Percentiles rank a stretch among this genome's conserved stretches.
These are phyloP conservation scores for Centrocercus urophasianus DNA, from an alignment of 2,113 vertebrate species.

Conservation along the genomic window DNA sequence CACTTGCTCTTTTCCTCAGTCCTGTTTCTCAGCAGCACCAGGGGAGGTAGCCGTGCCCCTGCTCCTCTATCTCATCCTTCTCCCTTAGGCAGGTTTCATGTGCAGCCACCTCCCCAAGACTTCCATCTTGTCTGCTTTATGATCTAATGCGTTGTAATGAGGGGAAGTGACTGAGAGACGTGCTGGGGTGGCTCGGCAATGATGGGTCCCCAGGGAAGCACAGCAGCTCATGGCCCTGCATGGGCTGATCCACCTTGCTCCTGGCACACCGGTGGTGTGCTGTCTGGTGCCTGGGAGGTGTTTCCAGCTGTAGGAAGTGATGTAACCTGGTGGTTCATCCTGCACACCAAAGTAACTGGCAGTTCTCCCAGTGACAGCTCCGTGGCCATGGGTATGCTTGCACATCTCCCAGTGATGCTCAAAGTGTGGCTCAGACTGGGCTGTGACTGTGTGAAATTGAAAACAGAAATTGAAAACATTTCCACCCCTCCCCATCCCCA, in stretches of 20 bases:
- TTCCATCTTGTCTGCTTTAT: slow-evolving; percentile 31
- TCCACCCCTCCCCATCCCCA: too few relatives aligned
- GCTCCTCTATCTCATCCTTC: fast-evolving
- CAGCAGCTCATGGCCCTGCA: neutral
- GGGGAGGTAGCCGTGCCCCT: neutral
- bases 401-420: neutral
- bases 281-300: neutral
- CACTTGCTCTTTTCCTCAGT: neutral
- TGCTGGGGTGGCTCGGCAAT: neutral
- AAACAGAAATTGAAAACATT: neutral
- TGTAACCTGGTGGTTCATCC: neutral
- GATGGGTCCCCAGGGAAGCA: fast-evolving
- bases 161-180: fast-evolving
- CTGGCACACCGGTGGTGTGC: neutral
- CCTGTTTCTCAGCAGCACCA: neutral
- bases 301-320: fast-evolving
- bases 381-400: fast-evolving
- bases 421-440: neutral
- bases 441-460: neutral
- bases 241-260: neutral
- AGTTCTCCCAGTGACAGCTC: fast-evolving
- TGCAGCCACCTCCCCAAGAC: neutral
- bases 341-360: fast-evolving
- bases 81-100: neutral
- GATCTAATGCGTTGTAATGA: neutral